phyloP scores from a whole-genome alignment of 1,140 invertebrate genomes.

The Pseudoatta argentina region DNA sequence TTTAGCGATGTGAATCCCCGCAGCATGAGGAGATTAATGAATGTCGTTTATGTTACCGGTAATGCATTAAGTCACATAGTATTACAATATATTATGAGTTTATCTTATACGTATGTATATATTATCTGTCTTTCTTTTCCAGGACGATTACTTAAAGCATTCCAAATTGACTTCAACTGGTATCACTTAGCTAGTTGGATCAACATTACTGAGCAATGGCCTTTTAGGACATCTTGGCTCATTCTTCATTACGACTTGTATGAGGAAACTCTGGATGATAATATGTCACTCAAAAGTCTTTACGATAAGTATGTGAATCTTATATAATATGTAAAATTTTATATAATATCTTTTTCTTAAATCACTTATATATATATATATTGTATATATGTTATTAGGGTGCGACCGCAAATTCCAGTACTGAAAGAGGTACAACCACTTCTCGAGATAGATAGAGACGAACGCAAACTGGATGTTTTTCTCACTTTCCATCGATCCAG shows the following conservation, averaged over 20 bases:
- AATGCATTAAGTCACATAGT: constrained; percentile 43
- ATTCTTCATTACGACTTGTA: constrained; percentile 97
- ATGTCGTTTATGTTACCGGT: constrained; percentile 98
- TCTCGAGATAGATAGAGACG: constrained; percentile 96
- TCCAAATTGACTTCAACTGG: constrained; percentile 99
- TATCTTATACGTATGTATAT: not conserved
- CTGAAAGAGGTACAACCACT: constrained; percentile 95
- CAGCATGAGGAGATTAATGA: constrained; percentile 98
- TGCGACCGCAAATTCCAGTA: constrained; percentile 92
- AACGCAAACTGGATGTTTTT: constrained; percentile 97
- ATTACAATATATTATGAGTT: not conserved
- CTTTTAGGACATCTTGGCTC: constrained; percentile 98
- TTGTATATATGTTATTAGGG: constrained; percentile 84
- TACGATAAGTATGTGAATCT: constrained; percentile 94
- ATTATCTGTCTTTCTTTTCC: constrained; percentile 71
- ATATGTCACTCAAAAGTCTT: constrained; percentile 93
- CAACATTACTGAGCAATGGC: constrained; percentile 99
- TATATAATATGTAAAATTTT: constrained; percentile 80
- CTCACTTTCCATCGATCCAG: constrained; percentile 94
- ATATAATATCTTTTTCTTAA: not conserved
- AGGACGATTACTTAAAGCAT: constrained; percentile 98
- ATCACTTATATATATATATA: not conserved
- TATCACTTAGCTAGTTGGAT: constrained; percentile 98
- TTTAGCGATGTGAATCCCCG: constrained; percentile 99
- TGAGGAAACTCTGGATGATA: constrained; percentile 95